phyloP scores from a whole-genome alignment of 2,797 vertebrate genomes.

The Buceros bicornis region DNA sequence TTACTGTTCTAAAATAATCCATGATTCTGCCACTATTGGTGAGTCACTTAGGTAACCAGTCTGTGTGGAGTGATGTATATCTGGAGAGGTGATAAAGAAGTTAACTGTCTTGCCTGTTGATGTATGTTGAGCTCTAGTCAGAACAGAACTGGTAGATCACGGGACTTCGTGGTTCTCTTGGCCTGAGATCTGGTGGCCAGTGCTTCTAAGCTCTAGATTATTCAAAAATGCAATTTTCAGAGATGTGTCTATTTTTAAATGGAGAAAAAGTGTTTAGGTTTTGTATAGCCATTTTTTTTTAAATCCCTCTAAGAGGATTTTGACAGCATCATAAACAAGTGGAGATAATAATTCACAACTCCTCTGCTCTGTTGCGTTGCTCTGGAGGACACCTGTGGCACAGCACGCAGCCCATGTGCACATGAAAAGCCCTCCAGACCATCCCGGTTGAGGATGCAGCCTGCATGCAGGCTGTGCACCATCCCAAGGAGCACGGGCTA shows the following conservation, averaged over 20 bases:
- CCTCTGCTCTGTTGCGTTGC: not conserved
- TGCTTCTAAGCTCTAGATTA: not conserved
- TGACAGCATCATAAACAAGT: not conserved
- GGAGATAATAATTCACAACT: not conserved
- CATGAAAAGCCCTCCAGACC: not conserved
- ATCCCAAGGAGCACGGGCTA: not conserved
- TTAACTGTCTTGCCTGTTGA: not conserved
- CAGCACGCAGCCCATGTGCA: not conserved
- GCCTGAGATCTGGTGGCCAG: not conserved
- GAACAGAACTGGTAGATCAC: not conserved
- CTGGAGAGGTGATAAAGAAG: not conserved
- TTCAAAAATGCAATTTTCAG: not conserved
- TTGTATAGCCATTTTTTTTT: not conserved
- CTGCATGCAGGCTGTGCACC: not conserved
- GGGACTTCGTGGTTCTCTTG: not conserved
- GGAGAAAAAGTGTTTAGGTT: not conserved
- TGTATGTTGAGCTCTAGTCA: not conserved
- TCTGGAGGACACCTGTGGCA: not conserved
- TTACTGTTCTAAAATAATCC: not conserved
- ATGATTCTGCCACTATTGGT: not conserved
- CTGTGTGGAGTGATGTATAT: not conserved
- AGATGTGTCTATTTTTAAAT: not conserved
- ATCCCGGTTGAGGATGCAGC: not conserved
- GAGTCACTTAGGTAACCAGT: not conserved
- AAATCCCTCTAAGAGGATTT: not conserved